phyloP scores from a whole-genome alignment of 2,888 invertebrate species.

The Meta bourneti region DNA sequence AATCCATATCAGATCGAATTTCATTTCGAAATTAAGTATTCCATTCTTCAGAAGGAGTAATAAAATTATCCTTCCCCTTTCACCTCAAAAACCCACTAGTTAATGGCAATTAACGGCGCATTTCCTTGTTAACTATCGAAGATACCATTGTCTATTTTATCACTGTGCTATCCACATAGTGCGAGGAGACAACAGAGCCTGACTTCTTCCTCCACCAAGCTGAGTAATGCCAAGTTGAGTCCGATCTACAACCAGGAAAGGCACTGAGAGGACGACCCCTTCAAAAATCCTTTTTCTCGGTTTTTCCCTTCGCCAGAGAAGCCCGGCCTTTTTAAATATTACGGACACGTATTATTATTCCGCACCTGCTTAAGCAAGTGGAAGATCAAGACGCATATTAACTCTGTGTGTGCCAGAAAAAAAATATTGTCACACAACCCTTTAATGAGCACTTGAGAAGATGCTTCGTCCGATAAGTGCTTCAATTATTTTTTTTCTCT shows the following conservation, averaged over 20 bases:
- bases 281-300: neutral
- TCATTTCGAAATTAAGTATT: too few relatives aligned
- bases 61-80: too few relatives aligned
- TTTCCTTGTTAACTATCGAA: neutral
- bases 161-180: neutral
- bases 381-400: neutral
- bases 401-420: neutral
- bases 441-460: conserved; percentile 23
- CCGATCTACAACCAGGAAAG: neutral
- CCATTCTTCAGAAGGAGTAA: too few relatives aligned
- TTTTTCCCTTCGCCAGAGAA: neutral
- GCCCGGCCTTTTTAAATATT: conserved; percentile 15
- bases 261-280: neutral
- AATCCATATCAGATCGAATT: too few relatives aligned
- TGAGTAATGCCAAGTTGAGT: neutral
- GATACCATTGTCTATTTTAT: neutral
- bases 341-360: conserved; percentile 17
- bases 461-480: neutral
- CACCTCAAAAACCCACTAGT: too few relatives aligned
- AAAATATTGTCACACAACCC: conserved; percentile 17
- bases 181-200: neutral
- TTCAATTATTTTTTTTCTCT: conserved; percentile 9
- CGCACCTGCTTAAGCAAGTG: conserved; percentile 10
- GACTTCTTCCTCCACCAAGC: neutral
- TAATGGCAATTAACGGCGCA: too few relatives aligned